A percentile compares a stretch with the other conserved stretches of the same genome.
These are phyloP conservation scores for Calameuta pallipes DNA, from an alignment of 2,888 invertebrate species.

Conservation along the genomic window DNA sequence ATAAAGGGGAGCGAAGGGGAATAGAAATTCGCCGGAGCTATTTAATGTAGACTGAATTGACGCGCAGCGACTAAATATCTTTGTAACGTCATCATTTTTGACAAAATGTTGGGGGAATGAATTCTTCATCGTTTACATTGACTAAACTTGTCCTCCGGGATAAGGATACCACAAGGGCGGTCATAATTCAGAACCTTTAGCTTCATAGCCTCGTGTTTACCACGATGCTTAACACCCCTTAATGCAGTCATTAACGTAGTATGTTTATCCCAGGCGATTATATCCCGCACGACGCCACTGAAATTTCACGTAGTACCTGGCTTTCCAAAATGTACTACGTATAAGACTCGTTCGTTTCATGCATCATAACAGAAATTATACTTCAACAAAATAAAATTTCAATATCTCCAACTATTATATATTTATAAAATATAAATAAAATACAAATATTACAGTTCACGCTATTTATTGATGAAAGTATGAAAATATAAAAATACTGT, in stretches of 20 bases:
- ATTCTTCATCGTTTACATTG: not conserved
- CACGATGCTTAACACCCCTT: not conserved
- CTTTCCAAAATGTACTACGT: not conserved
- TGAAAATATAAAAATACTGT: not conserved
- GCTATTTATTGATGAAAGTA: not conserved
- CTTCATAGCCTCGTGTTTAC: not conserved
- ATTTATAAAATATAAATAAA: not conserved
- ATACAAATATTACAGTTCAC: not conserved
- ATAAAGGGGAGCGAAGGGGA: not conserved
- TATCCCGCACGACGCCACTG: not conserved
- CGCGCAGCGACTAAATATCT: not conserved
- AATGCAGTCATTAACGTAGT: not conserved
- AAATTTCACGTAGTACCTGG: not conserved
- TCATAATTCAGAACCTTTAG: not conserved
- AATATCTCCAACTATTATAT: not conserved
- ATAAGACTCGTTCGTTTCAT: not conserved
- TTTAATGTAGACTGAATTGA: not conserved
- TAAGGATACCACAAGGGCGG: not conserved
- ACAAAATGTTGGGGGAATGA: not conserved
- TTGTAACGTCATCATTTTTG: not conserved
- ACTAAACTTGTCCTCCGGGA: not conserved
- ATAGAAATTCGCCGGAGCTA: not conserved
- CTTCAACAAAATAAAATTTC: not conserved
- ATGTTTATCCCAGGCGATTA: not conserved
- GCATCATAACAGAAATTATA: not conserved